Evolutionary conservation across 2,113 vertebrate species (phyloP).

Genomic region (Myrmecobius fasciatus): DNA sequence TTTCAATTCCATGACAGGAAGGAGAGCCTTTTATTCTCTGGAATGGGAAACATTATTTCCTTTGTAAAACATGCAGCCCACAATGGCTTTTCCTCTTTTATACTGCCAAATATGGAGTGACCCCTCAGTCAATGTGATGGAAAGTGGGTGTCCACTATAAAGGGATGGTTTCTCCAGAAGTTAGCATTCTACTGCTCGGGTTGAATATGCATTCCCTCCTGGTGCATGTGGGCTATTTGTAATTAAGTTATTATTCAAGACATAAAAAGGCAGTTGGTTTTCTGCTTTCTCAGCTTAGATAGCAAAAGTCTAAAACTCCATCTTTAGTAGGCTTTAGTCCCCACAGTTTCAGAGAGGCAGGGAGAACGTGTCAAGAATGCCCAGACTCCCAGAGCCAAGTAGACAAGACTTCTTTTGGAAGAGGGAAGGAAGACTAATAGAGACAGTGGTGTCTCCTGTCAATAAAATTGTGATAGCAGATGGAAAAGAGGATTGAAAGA

Average conservation of each 20-base stretch:
- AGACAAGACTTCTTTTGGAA: neutral
- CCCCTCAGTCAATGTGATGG: neutral
- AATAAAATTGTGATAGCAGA: slow-evolving; percentile 20
- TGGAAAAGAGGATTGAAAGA: neutral
- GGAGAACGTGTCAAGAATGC: no score
- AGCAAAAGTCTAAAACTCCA: neutral
- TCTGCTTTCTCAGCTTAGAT: neutral
- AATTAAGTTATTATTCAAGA: neutral
- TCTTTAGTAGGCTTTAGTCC: neutral
- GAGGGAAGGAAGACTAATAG: neutral
- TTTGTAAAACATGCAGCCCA: neutral
- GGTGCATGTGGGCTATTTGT: neutral
- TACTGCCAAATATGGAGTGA: neutral
- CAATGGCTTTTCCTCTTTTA: neutral
- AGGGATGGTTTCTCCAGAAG: neutral
- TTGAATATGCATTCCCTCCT: neutral
- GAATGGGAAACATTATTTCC: neutral
- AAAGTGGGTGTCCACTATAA: neutral
- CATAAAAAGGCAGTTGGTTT: neutral
- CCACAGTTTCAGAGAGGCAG: neutral
- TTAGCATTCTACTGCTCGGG: neutral
- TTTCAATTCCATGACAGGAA: slow-evolving; percentile 33
- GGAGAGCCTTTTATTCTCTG: slow-evolving; percentile 19
- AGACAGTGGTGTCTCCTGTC: neutral
- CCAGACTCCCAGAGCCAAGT: neutral